phyloP scores from a whole-genome alignment of 2,797 vertebrate genomes.

The Eremophila alpestris region DNA sequence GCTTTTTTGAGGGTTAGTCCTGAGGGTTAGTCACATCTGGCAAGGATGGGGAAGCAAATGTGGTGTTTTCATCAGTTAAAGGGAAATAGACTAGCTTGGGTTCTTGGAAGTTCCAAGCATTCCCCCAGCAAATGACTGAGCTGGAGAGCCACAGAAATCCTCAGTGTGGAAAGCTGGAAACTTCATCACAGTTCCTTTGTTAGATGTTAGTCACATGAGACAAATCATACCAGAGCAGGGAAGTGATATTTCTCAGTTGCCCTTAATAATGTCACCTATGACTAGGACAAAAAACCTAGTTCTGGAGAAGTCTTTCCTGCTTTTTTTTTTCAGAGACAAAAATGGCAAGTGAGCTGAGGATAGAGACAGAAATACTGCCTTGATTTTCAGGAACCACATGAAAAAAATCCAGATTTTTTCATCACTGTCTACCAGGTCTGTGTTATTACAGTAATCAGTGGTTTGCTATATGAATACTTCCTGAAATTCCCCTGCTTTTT shows the following conservation, averaged over 20 bases:
- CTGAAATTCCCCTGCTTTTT: neutral
- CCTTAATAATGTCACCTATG: neutral
- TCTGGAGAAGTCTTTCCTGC: neutral
- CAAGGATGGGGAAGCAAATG: neutral
- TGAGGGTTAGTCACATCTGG: neutral
- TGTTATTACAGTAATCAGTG: neutral
- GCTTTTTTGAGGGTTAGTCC: neutral
- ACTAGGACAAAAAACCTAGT: neutral
- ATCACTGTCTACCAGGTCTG: fast-evolving
- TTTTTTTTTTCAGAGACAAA: neutral
- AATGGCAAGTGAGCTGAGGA: neutral
- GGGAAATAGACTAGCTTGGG: neutral
- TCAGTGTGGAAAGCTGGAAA: neutral
- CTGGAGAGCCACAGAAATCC: neutral
- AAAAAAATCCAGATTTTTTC: neutral
- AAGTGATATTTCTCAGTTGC: neutral
- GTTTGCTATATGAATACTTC: neutral
- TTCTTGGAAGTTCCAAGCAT: neutral
- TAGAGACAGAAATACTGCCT: neutral
- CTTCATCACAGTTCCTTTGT: neutral
- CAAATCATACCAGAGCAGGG: neutral
- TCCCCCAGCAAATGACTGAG: neutral
- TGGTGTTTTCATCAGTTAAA: neutral
- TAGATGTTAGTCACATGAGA: neutral
- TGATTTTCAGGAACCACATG: neutral